Percentiles rank a stretch among this genome's conserved stretches.
phyloP scores from a whole-genome alignment of 2,113 vertebrate species.

The Lasiurus cinereus region DNA sequence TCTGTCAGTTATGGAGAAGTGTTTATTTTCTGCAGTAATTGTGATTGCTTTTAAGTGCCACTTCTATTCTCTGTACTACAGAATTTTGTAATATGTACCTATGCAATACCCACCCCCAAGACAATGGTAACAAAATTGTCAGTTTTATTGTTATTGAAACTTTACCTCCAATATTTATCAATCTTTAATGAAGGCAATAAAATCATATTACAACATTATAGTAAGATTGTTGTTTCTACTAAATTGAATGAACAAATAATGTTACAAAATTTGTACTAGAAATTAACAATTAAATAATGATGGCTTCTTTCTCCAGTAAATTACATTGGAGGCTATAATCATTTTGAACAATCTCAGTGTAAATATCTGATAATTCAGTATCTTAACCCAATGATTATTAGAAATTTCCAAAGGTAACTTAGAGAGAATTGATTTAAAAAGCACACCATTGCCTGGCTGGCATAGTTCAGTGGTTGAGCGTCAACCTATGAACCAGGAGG shows the following conservation, averaged over 20 bases:
- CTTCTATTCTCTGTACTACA: not conserved
- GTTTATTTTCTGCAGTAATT: constrained; percentile 54
- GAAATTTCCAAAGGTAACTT: not conserved
- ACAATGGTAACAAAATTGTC: not conserved
- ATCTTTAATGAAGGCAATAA: not conserved
- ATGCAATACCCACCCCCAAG: not conserved
- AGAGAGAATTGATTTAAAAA: not conserved
- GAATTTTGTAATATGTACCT: not conserved
- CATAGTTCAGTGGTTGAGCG: too few species aligned
- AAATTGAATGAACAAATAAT: not conserved
- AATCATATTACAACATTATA: not conserved
- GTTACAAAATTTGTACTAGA: not conserved
- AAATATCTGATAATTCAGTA: not conserved
- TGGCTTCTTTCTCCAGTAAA: not conserved
- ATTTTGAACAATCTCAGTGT: not conserved
- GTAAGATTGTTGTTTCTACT: not conserved
- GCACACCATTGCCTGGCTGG: too few species aligned
- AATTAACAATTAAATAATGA: not conserved
- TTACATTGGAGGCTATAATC: not conserved
- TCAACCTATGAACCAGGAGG: too few species aligned
- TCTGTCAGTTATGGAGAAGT: constrained; percentile 57
- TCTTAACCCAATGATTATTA: not conserved
- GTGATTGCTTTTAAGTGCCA: not conserved
- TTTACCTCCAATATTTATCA: not conserved
- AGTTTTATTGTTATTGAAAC: constrained; percentile 4